Conservation (phyloP, 1,140 invertebrate genomes). For the Neodiprion virginianus region DNA sequence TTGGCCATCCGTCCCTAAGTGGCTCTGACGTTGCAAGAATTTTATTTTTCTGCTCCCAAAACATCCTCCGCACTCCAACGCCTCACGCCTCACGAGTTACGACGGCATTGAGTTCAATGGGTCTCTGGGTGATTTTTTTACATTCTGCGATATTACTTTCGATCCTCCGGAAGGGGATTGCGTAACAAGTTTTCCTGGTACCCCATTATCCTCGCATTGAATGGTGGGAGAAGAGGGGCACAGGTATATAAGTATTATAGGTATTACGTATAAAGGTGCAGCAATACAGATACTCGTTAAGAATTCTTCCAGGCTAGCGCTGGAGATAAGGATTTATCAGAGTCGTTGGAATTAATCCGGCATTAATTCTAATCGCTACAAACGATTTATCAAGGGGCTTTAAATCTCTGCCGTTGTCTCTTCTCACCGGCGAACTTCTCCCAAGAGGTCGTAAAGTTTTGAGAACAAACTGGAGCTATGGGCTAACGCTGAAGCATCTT, state of each 20-base stretch:
- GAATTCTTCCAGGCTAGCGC: no score
- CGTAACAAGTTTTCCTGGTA: no score
- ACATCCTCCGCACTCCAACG: slow-evolving; percentile 1
- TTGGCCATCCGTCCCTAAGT: slow-evolving; percentile 34
- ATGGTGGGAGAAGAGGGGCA: no score
- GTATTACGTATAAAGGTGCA: no score
- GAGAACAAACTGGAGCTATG: no score
- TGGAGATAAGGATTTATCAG: background rate
- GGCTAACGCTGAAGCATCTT: no score
- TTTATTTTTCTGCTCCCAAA: slow-evolving; percentile 42
- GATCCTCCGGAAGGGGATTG: background rate
- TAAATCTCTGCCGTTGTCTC: background rate
- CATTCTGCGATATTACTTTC: slow-evolving; percentile 6
- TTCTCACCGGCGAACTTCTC: no score
- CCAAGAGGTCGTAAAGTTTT: no score
- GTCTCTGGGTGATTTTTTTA: slow-evolving; percentile 8
- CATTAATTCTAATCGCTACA: background rate
- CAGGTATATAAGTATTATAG: no score
- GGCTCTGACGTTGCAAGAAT: slow-evolving; percentile 54
- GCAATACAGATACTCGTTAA: no score
- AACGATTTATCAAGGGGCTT: background rate
- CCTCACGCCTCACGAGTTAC: slow-evolving; percentile 31
- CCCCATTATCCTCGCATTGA: no score
- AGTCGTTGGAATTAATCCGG: slow-evolving; percentile 1
- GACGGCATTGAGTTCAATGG: slow-evolving; percentile 45